Base-by-base conservation (phyloP, 2,797 vertebrate genomes). In the Sphaeramia orbicularis region DNA sequence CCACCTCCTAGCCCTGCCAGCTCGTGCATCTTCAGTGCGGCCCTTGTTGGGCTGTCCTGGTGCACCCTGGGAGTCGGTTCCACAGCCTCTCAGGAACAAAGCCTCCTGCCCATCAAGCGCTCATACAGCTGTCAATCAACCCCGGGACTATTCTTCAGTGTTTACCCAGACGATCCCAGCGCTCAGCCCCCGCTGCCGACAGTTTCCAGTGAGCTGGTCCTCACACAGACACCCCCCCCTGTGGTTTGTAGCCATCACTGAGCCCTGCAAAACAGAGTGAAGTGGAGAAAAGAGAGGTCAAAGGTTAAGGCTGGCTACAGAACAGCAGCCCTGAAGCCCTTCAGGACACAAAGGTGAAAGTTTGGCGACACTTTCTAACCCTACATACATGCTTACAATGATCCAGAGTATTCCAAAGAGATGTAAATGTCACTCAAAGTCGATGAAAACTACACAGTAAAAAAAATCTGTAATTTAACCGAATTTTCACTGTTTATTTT, bases 121-220 rank as follows among this genome's bases (percentile, higher is more conserved):
- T 81, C 71, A 86, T 88, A 81, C 81, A 90, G 69, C 86, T 74
- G 93, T 92, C 93, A 93, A 83, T 94, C 93, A 94, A 50, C 3
- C 1, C 12, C 0, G 0, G 0, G 3, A 9, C 56, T 0, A 64
- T 72, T 80, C 54, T 76, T 24, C 41, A 18, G 49, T 63, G 71
- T 78, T 64, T 80, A 56, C 78, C 58, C 15, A 53, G 62, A 67
- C 11, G 50, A 41, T 18, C 30, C 56, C 4, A 52, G 18, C 36
- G 52, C 53, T 54, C 51, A 13, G 41, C 35, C 43, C 14, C 15
- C 13, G 10, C 19, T 13, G 14, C 41, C 56, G 61, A 19, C 12
- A 12, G 2, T 10, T 2, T 2, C 41, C 12, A n/a, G 42, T 21
- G 32, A 18, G 27, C n/a, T 30, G 10, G 6, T 52, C 50, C 57